Conservation (phyloP, 2,797 vertebrate genomes). For the Orestias chungarensis region DNA sequence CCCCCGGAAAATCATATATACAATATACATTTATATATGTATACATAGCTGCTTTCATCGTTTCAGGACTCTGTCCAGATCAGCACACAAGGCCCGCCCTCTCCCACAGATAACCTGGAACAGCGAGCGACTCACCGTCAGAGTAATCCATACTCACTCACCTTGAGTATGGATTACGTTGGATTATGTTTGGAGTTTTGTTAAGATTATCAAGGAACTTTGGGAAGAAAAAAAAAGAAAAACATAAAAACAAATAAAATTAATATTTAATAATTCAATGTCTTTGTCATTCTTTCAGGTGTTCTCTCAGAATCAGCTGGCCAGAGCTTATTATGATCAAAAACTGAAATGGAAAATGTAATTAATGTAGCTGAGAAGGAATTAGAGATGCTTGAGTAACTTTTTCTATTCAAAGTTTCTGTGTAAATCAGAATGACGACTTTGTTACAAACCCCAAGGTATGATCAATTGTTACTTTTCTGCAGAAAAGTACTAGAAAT, state of each 20-base stretch:
- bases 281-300: slow-evolving; percentile 38
- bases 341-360: neutral
- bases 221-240: slow-evolving; percentile 54
- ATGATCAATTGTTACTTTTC: too few relatives aligned
- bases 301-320: too few relatives aligned
- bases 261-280: slow-evolving; percentile 80
- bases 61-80: slow-evolving; percentile 71
- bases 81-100: slow-evolving; percentile 74
- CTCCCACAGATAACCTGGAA: slow-evolving; percentile 74
- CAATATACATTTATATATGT: neutral
- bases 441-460: too few relatives aligned
- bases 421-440: too few relatives aligned
- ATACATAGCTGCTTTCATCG: slow-evolving; percentile 70
- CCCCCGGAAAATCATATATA: slow-evolving; percentile 50
- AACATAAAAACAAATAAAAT: slow-evolving; percentile 71
- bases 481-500: too few relatives aligned
- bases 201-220: slow-evolving; percentile 80
- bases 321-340: too few relatives aligned
- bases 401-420: too few relatives aligned
- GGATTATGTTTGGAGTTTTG: too few relatives aligned
- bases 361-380: too few relatives aligned
- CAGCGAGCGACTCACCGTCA: slow-evolving; percentile 73
- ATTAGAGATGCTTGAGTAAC: too few relatives aligned
- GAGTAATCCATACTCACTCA: too few relatives aligned
- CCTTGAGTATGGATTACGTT: slow-evolving; percentile 79